Conservation (phyloP, 2,113 vertebrate genomes). For the Phyllostomus discolor region DNA sequence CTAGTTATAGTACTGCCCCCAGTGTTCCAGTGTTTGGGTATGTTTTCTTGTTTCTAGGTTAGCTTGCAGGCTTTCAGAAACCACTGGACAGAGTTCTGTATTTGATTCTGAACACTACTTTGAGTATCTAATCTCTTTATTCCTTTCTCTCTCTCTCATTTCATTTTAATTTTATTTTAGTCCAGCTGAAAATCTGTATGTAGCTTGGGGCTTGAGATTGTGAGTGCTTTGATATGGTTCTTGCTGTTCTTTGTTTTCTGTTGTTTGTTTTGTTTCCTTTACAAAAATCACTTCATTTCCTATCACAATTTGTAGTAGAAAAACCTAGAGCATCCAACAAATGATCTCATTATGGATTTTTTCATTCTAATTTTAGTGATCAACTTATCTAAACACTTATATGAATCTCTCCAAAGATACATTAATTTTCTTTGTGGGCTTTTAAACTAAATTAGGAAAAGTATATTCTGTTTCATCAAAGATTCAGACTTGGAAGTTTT, state of each 20-base stretch:
- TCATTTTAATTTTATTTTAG: background rate
- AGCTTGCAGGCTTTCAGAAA: conserved; percentile 1
- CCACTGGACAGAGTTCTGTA: background rate
- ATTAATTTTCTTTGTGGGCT: conserved; percentile 18
- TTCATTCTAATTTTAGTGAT: background rate
- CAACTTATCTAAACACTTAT: background rate
- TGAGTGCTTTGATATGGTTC: background rate
- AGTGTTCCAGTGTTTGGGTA: background rate
- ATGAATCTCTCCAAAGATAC: background rate
- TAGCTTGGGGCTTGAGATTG: background rate
- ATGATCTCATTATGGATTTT: background rate
- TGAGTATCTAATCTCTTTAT: background rate
- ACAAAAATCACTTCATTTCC: background rate
- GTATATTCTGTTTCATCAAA: conserved; percentile 18
- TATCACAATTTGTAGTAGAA: background rate
- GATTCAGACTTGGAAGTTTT: conserved; percentile 1
- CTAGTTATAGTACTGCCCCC: background rate
- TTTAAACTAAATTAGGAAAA: conserved; percentile 24
- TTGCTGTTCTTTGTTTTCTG: background rate
- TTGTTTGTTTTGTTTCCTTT: background rate
- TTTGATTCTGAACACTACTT: conserved; percentile 10
- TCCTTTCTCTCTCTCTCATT: background rate
- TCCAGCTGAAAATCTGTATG: background rate
- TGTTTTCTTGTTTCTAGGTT: conserved; percentile 6
- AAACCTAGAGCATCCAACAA: background rate